A percentile compares a stretch with the other conserved stretches of the same genome.
Evolutionary conservation across 1,140 invertebrate genomes (phyloP).

Genomic region (Drosophila albomicans): DNA sequence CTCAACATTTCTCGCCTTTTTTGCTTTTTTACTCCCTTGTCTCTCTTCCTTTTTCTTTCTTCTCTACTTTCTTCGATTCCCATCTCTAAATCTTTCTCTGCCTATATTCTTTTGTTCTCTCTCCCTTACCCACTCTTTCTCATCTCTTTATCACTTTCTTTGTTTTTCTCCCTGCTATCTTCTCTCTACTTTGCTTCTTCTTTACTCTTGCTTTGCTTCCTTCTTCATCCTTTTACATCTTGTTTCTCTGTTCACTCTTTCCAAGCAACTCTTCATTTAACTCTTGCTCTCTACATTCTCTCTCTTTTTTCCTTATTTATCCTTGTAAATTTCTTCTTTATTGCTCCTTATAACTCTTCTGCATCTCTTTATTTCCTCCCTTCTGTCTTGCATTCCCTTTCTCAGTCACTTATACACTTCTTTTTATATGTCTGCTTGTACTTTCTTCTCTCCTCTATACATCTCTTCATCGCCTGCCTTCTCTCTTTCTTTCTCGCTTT

Average conservation of each 20-base stretch:
- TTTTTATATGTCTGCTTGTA: background rate
- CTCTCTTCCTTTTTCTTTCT: background rate
- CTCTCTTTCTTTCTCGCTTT: background rate
- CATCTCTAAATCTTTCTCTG: background rate
- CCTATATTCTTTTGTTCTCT: background rate
- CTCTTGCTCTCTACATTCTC: background rate
- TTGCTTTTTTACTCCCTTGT: background rate
- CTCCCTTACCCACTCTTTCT: background rate
- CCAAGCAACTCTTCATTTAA: background rate
- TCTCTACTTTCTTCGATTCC: background rate
- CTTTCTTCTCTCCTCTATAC: background rate
- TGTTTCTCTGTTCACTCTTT: background rate
- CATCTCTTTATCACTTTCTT: background rate
- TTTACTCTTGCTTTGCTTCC: background rate
- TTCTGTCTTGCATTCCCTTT: background rate
- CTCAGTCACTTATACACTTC: too few relatives aligned
- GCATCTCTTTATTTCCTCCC: background rate
- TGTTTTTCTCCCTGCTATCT: background rate
- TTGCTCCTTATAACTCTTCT: background rate
- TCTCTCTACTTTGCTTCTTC: background rate
- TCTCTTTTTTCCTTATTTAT: background rate
- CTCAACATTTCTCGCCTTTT: background rate
- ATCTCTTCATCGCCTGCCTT: background rate
- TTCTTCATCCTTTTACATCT: background rate
- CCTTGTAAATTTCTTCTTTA: background rate